Base-by-base conservation (phyloP, 2,888 invertebrate species). In the Xanthorhoe spadicearia region DNA sequence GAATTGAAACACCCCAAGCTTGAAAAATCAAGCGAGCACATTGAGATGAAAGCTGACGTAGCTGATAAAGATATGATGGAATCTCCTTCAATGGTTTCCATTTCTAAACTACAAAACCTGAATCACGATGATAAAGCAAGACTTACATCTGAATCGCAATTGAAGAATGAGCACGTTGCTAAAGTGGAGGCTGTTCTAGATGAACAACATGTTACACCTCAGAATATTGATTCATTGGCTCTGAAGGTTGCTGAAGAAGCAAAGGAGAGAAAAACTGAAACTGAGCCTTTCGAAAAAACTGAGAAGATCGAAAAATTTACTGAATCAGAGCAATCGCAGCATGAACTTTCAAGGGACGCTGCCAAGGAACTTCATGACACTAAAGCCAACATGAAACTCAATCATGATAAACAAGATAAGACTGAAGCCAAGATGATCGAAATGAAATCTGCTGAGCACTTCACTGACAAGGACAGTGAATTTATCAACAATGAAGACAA, bases 1-100 rank as follows among this genome's bases (percentile, higher is more conserved):
- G 17, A 64, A 35, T 43, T 38, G n/a, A 46, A 64, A 32, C 67
- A 64, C 18, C 6, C 52, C 8, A 56, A 50, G 57, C 64, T 71
- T 50, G 67, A 72, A 38, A 77, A 71, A n/a, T 58, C 70, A 54
- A 68, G 57, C 28, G 66, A 73, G 32, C 64, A 69, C 19, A 53
- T 23, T n/a, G 10, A 63, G 4, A 38, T 68, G 43, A 64, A 72
- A 64, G n/a, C 18, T 9, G 56, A 69, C 23, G 43, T 59, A 15
- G 32, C 51, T 28, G 70, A 74, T 53, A 72, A 75, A 18, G 80
- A 80, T 57, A 79, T 81, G 77, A 60, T 68, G 0, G 62, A 71
- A 35, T 75, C 79, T 48, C 75, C 80, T 58, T 80, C 81, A 43
- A 76, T 77, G 61, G 66, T 73, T 28, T 72, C 77, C 59, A 71